Evolutionary conservation across 2,797 vertebrate genomes (phyloP).

Genomic region (Sebastes reedi): DNA sequence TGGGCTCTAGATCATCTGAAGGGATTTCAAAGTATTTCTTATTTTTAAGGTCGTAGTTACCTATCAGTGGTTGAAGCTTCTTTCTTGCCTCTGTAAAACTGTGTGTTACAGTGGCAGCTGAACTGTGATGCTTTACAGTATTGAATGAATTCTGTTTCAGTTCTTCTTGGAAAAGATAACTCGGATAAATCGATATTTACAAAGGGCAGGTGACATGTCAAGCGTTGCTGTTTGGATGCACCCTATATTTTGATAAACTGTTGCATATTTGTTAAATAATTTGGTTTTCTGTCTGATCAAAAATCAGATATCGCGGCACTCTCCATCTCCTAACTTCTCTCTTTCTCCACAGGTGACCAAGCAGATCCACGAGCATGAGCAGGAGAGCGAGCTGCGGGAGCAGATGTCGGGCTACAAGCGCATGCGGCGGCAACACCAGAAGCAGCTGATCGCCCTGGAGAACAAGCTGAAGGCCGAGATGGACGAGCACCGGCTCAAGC

Average conservation of each 20-base stretch:
- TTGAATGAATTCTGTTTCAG: neutral
- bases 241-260: neutral
- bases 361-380: slow-evolving; percentile 99
- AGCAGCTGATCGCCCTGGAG: slow-evolving; percentile 99
- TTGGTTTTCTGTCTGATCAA: fast-evolving
- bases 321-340: neutral
- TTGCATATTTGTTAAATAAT: neutral
- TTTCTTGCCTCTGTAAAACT: neutral
- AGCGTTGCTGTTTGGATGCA: neutral
- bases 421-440: slow-evolving; percentile 99
- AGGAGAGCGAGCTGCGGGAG: slow-evolving; percentile 99
- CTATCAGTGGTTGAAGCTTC: neutral
- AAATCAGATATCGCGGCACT: fast-evolving
- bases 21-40: slow-evolving; percentile 7
- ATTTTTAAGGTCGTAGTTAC: slow-evolving; percentile 4
- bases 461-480: slow-evolving; percentile 99
- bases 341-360: slow-evolving; percentile 90
- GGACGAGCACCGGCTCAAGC: slow-evolving; percentile 99
- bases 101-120: neutral
- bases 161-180: neutral
- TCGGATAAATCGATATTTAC: neutral
- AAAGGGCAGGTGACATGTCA: neutral
- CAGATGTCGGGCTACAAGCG: slow-evolving; percentile 99
- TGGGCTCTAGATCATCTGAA: neutral
- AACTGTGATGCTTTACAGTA: neutral